phyloP scores from a whole-genome alignment of 2,113 vertebrate species.

The Axis porcinus region DNA sequence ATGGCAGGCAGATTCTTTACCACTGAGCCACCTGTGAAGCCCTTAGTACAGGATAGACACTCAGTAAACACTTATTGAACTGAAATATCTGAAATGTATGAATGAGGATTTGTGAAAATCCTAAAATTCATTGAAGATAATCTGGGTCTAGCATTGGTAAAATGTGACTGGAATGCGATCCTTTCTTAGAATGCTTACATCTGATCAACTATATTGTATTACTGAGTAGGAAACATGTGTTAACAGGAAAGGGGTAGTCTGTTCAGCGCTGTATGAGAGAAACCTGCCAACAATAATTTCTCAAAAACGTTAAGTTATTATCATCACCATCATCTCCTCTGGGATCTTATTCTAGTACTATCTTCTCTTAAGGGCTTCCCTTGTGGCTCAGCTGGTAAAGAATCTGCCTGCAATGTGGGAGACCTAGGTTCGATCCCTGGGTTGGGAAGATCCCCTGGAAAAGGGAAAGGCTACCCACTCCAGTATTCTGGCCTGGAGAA shows the following conservation, averaged over 20 bases:
- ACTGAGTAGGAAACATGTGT: not conserved
- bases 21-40: not conserved
- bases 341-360: not conserved
- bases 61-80: not conserved
- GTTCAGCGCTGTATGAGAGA: not conserved
- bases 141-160: not conserved
- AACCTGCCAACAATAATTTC: not conserved
- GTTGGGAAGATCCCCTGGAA: not conserved
- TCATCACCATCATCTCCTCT: not conserved
- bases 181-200: not conserved
- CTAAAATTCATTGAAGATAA: not conserved
- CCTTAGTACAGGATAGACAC: not conserved
- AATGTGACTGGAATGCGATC: not conserved
- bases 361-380: not conserved
- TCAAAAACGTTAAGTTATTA: not conserved
- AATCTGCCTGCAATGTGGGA: not conserved
- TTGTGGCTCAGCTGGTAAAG: not conserved
- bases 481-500: not conserved
- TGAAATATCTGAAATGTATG: not conserved
- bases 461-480: not conserved
- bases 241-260: not conserved
- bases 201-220: not conserved
- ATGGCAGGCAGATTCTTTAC: not conserved
- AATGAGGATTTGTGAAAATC: not conserved
- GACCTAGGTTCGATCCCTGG: not conserved